Evolutionary conservation across 2,888 invertebrate species (phyloP).

Genomic region (Phymatocera aterrima): DNA sequence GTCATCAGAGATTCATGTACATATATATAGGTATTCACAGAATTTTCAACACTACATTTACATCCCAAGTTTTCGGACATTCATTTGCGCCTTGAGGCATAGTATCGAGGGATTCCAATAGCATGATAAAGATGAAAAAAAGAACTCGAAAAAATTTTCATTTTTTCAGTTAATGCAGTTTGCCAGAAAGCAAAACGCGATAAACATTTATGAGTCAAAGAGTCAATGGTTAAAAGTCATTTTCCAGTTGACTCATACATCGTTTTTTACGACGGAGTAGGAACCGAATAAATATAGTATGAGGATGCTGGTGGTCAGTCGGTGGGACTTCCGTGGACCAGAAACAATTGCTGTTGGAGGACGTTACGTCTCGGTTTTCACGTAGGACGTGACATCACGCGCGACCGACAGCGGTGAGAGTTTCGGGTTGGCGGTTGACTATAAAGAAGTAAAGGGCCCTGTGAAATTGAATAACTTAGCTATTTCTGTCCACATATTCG

Average conservation of each 20-base stretch:
- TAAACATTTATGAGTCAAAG: not conserved
- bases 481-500: not conserved
- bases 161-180: too few species aligned
- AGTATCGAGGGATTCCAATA: too few species aligned
- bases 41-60: too few species aligned
- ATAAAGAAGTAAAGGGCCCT: conserved; percentile 1
- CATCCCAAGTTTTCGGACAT: too few species aligned
- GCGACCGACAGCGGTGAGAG: not conserved
- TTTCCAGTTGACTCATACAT: not conserved
- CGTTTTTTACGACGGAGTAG: not conserved
- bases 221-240: not conserved
- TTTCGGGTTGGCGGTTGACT: not conserved
- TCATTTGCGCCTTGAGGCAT: too few species aligned
- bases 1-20: too few species aligned
- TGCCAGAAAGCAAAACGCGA: too few species aligned
- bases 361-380: conserved; percentile 17
- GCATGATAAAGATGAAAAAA: too few species aligned
- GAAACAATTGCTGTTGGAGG: conserved; percentile 19
- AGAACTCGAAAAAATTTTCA: too few species aligned
- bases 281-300: not conserved
- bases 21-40: too few species aligned
- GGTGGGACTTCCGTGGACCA: not conserved
- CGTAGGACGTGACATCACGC: conserved; percentile 29
- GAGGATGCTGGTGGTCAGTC: not conserved
- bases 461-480: conserved; percentile 38